Evolutionary conservation across 2,888 invertebrate genomes (phyloP).

Genomic region (Hydropsyche betteni): DNA sequence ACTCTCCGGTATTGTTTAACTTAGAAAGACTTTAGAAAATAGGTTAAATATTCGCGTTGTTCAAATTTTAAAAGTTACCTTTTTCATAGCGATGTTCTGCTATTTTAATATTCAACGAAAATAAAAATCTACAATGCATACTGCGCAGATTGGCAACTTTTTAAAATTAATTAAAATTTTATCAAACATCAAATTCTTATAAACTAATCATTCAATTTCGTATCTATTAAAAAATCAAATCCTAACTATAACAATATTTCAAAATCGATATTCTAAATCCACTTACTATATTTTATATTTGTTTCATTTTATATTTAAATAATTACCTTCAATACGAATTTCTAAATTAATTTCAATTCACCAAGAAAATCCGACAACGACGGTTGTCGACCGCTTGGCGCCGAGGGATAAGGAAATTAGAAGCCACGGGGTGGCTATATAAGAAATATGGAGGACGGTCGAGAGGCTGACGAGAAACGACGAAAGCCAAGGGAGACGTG

Average conservation of each 20-base stretch:
- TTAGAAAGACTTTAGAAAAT: background rate
- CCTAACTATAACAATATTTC: too few relatives aligned
- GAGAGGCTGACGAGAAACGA: conserved; percentile 41
- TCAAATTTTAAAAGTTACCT: conserved; percentile 28
- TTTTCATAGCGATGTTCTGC: background rate
- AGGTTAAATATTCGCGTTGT: background rate
- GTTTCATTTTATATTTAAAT: too few relatives aligned
- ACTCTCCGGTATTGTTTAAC: background rate
- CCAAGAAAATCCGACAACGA: conserved; percentile 19
- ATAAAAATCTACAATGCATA: conserved; percentile 8
- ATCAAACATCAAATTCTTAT: background rate
- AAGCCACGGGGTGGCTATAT: conserved; percentile 33
- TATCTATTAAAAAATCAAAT: too few relatives aligned
- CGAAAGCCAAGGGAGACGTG: conserved; percentile 33
- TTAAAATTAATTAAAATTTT: background rate
- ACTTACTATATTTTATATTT: too few relatives aligned
- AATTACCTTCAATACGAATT: too few relatives aligned
- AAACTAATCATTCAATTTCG: too few relatives aligned
- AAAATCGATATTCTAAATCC: too few relatives aligned
- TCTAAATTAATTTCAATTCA: conserved; percentile 4
- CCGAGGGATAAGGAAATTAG: conserved; percentile 39
- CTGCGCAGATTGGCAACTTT: conserved; percentile 14
- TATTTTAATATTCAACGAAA: conserved; percentile 29
- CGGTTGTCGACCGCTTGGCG: conserved; percentile 30
- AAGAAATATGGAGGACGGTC: conserved; percentile 39